These are phyloP conservation scores for Otus scops DNA, from an alignment of 2,797 vertebrate species.

Conservation along the genomic window DNA sequence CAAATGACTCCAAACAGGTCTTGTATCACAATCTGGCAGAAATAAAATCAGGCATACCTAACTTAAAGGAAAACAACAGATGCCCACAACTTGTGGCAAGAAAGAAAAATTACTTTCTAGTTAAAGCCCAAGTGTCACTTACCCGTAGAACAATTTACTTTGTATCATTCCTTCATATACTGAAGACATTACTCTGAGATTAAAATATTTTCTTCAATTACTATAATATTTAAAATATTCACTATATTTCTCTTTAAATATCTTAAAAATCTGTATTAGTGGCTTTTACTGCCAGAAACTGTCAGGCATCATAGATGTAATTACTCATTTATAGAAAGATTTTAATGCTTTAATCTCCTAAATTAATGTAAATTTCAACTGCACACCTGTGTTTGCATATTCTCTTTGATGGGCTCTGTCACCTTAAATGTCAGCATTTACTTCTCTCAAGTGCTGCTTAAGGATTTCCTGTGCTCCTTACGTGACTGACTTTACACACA, in stretches of 20 bases:
- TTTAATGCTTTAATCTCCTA: slow-evolving; percentile 59
- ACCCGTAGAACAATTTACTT: background rate
- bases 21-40: background rate
- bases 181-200: background rate
- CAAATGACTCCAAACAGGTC: background rate
- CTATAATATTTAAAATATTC: background rate
- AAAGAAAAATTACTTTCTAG: background rate
- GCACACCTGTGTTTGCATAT: slow-evolving; percentile 53
- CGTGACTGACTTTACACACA: background rate
- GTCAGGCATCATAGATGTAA: slow-evolving; percentile 17
- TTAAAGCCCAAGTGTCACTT: background rate
- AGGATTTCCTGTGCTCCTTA: background rate
- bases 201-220: background rate
- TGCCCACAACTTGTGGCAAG: background rate
- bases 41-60: background rate
- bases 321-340: slow-evolving; percentile 50
- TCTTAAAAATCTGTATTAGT: slow-evolving; percentile 12
- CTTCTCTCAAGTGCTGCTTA: background rate
- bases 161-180: background rate
- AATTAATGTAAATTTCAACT: slow-evolving; percentile 43
- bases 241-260: background rate
- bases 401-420: slow-evolving; percentile 44
- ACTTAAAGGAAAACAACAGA: background rate
- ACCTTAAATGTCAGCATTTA: slow-evolving; percentile 47
- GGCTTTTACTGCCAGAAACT: slow-evolving; percentile 45